Conservation (phyloP, 2,113 vertebrate species). For the Silurus meridionalis region DNA sequence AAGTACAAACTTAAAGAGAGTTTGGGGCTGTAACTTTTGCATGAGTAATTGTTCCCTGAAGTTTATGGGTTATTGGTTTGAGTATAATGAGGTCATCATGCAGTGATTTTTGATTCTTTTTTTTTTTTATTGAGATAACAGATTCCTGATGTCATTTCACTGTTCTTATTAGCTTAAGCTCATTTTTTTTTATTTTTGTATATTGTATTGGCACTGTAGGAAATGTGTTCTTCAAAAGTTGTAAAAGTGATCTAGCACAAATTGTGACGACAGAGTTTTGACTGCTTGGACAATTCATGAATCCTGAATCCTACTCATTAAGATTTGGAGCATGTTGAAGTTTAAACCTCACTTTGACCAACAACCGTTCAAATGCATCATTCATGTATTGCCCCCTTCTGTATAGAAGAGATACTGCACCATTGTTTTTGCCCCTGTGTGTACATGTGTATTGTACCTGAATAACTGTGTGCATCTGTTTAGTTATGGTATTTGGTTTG, state of each 20-base stretch:
- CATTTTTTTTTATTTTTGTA: not conserved
- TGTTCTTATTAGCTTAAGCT: not conserved
- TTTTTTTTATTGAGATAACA: not conserved
- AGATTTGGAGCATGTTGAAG: not conserved
- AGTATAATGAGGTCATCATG: not conserved
- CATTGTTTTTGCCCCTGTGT: not conserved
- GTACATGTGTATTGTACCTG: not conserved
- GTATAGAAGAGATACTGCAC: not conserved
- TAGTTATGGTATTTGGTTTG: not conserved
- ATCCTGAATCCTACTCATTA: not conserved
- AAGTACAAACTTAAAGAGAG: not conserved
- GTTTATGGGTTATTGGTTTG: not conserved
- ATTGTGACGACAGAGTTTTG: not conserved
- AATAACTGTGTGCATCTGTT: not conserved
- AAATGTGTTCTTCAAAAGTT: not conserved
- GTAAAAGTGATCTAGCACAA: not conserved
- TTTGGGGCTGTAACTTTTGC: not conserved
- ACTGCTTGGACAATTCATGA: not conserved
- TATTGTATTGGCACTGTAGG: not conserved
- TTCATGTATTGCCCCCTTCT: slow-evolving; percentile 14
- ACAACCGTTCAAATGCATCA: not conserved
- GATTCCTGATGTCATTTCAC: not conserved
- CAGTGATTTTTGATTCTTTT: not conserved
- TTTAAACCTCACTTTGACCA: not conserved
- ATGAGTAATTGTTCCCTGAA: not conserved